Evolutionary conservation across 2,113 vertebrate species (phyloP), one percentile per base, ranked within the genome.

Genomic region (Pteruthius melanotis): DNA sequence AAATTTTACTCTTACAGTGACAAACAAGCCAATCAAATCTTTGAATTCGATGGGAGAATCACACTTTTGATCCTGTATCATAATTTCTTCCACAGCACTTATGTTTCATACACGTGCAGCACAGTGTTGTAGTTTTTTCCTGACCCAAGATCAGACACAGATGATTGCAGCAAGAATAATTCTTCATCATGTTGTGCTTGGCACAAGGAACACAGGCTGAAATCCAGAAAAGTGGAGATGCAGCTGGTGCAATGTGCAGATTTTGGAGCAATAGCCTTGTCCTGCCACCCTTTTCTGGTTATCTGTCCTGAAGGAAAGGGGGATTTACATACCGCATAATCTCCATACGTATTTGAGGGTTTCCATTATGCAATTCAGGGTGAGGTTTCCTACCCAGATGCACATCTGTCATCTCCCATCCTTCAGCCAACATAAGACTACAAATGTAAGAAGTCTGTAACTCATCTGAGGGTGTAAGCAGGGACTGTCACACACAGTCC

Each of bases 351-450:
- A 66, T 89, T 90, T 70, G 44, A 39, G 27, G 15, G 27, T 28
- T 90, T 95, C 64, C 6, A 6, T 86, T 61, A 63, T 11, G 35
- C 56, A 81, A 47, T 66, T 65, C 19, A 52, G 79, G 21, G 35
- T 83, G 94, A 93, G 60, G 89, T 92, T 92, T 90, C 80, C 92
- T 64, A 81, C 54, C 42, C 79, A 91, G 60, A 88, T 53, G 39
- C 21, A 50, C 30, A 80, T 85, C 70, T 90, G 68, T 77, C 42
- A 78, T 83, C 30, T 80, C 45, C 60, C 21, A 63, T 72, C 79
- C 86, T 77, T 83, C 2, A 6, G 92, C 63, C 76, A 83, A 15
- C 4, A 1, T 33, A 74, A 70, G 68, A 26, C 10, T 61, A 39
- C 22, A 39, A 93, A 56, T 52, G 5, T 39, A 49, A 56, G 44